Conservation (phyloP, 1,140 invertebrate genomes). For the Hyles vespertilio region DNA sequence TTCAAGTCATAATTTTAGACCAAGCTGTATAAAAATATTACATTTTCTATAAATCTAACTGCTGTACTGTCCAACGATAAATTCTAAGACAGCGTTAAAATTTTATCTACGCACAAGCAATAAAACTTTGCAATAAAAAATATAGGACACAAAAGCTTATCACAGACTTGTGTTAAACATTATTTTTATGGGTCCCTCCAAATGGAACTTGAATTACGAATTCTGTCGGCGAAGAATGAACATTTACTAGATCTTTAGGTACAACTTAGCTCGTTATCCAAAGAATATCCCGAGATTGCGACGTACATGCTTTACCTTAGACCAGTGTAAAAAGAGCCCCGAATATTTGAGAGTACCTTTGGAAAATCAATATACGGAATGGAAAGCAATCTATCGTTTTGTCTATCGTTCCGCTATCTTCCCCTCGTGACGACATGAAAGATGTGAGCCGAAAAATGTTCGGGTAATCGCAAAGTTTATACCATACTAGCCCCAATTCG, state of each 20-base stretch:
- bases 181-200: slow-evolving; percentile 21
- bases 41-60: background rate
- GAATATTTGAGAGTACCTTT: slow-evolving; percentile 11
- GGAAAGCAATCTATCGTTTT: slow-evolving; percentile 22
- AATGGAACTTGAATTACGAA: slow-evolving; percentile 25
- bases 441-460: background rate
- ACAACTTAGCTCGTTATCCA: slow-evolving; percentile 22
- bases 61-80: background rate
- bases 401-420: slow-evolving; percentile 10
- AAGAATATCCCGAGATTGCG: slow-evolving; percentile 15
- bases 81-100: background rate
- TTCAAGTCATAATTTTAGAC: background rate
- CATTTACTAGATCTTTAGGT: slow-evolving; percentile 24
- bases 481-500: no score
- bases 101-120: background rate
- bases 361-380: slow-evolving; percentile 18
- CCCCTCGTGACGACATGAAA: slow-evolving; percentile 9
- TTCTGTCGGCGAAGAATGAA: slow-evolving; percentile 19
- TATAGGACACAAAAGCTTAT: slow-evolving; percentile 9
- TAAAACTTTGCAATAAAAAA: slow-evolving; percentile 10
- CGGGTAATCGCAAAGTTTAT: no score
- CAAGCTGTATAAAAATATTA: background rate
- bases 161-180: slow-evolving; percentile 17
- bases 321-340: slow-evolving; percentile 11
- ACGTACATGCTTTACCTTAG: slow-evolving; percentile 15